Evolutionary conservation across 2,888 invertebrate genomes (phyloP).

Genomic region (Pandemis cinnamomeana): DNA sequence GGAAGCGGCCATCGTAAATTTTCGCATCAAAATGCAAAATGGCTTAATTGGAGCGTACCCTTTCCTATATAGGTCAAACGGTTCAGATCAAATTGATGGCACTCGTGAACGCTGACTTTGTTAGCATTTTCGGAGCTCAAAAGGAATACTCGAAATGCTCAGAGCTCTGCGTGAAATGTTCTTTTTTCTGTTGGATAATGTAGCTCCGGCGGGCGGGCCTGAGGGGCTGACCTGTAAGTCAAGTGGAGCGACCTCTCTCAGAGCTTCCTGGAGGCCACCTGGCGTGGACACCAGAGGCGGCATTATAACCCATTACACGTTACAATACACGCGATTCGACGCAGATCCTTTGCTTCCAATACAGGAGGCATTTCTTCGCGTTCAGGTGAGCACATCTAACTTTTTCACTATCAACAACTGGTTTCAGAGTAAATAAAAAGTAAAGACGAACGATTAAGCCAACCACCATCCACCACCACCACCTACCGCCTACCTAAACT

Average conservation of each 20-base stretch:
- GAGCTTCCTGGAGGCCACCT: conserved; percentile 90
- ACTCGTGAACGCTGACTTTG: conserved; percentile 69
- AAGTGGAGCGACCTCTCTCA: conserved; percentile 89
- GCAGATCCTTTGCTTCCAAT: conserved; percentile 70
- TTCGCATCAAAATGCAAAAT: conserved; percentile 83
- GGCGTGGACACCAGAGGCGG: conserved; percentile 88
- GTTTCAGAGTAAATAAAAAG: not conserved
- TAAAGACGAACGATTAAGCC: too few relatives aligned
- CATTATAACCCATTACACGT: conserved; percentile 77
- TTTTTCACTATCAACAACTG: not conserved
- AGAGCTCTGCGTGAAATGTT: conserved; percentile 40
- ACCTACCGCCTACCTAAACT: too few relatives aligned
- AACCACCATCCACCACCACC: too few relatives aligned
- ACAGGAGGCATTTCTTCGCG: conserved; percentile 74
- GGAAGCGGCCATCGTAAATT: conserved; percentile 78
- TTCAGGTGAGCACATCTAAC: conserved; percentile 62
- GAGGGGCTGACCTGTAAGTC: conserved; percentile 89
- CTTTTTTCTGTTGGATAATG: conserved; percentile 44
- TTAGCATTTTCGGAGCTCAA: conserved; percentile 61
- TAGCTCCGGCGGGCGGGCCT: conserved; percentile 91
- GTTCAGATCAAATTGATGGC: conserved; percentile 78
- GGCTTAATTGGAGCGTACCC: conserved; percentile 83
- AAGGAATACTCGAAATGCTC: conserved; percentile 40
- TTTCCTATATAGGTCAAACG: conserved; percentile 79
- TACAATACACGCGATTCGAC: conserved; percentile 76